Percentiles rank a stretch among this genome's conserved stretches.
Conservation (phyloP, 2,888 invertebrate species). For the Ptilodon capucinus region DNA sequence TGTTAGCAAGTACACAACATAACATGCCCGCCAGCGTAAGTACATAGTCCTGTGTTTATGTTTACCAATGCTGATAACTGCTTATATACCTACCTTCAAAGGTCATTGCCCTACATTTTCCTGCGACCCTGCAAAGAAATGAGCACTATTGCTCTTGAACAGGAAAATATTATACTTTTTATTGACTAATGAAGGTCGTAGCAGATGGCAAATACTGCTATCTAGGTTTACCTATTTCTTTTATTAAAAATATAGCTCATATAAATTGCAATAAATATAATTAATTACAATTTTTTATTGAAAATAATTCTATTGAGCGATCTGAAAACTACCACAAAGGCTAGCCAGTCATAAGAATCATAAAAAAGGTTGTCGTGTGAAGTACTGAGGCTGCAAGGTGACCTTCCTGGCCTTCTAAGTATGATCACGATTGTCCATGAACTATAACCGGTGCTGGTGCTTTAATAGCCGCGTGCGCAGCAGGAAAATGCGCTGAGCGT, state of each 20-base stretch:
- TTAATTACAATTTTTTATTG: too few relatives aligned
- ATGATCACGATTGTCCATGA: constrained; percentile 37
- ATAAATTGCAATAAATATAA: too few relatives aligned
- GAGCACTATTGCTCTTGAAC: constrained; percentile 10
- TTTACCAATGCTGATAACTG: not conserved
- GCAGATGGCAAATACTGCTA: not conserved
- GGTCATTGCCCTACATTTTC: constrained; percentile 30
- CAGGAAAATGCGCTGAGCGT: constrained; percentile 18
- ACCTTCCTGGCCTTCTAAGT: constrained; percentile 34
- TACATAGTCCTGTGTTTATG: too few relatives aligned
- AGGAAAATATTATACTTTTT: not conserved
- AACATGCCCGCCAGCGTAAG: too few relatives aligned
- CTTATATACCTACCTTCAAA: constrained; percentile 18
- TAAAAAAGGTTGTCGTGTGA: not conserved
- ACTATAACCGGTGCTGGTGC: constrained; percentile 27
- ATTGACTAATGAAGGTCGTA: not conserved
- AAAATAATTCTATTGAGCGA: too few relatives aligned
- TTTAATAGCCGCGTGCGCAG: constrained; percentile 21
- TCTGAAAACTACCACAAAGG: too few relatives aligned
- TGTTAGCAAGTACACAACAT: not conserved
- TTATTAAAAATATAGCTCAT: not conserved
- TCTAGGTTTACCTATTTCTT: not conserved
- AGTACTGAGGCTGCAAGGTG: constrained; percentile 1
- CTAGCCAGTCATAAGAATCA: too few relatives aligned
- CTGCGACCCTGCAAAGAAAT: constrained; percentile 22